Evolutionary conservation across 2,888 invertebrate species (phyloP).

Genomic region (Limnephilus auricula): DNA sequence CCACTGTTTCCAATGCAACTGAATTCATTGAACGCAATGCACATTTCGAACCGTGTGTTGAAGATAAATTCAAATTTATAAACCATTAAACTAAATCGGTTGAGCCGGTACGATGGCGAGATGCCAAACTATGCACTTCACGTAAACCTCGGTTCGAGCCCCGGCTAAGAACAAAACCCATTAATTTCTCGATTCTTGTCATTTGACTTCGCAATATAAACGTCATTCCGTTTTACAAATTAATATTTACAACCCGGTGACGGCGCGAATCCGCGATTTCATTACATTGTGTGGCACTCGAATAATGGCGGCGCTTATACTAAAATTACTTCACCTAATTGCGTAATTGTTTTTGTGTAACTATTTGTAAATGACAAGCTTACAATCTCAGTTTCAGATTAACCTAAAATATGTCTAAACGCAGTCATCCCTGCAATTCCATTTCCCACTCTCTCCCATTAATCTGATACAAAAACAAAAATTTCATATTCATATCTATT

Average conservation of each 20-base stretch:
- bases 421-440: background rate
- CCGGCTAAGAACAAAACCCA: conserved; percentile 30
- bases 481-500: no score
- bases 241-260: background rate
- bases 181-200: conserved; percentile 37
- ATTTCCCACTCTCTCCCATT: background rate
- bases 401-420: background rate
- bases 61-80: conserved; percentile 32
- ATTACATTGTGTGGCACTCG: background rate
- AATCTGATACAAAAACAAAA: background rate
- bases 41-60: background rate
- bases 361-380: background rate
- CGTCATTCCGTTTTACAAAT: conserved; percentile 4
- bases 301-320: background rate
- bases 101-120: background rate
- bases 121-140: conserved; percentile 45
- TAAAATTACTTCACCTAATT: background rate
- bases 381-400: background rate
- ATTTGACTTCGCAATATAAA: conserved; percentile 36
- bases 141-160: conserved; percentile 32
- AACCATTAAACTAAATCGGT: conserved; percentile 37
- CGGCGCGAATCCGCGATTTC: background rate
- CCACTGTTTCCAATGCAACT: background rate
- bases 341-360: background rate
- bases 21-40: conserved; percentile 31